Evolutionary conservation across 2,113 vertebrate genomes (phyloP), one percentile per base, ranked within the genome.

Genomic region (Otus sunia): DNA sequence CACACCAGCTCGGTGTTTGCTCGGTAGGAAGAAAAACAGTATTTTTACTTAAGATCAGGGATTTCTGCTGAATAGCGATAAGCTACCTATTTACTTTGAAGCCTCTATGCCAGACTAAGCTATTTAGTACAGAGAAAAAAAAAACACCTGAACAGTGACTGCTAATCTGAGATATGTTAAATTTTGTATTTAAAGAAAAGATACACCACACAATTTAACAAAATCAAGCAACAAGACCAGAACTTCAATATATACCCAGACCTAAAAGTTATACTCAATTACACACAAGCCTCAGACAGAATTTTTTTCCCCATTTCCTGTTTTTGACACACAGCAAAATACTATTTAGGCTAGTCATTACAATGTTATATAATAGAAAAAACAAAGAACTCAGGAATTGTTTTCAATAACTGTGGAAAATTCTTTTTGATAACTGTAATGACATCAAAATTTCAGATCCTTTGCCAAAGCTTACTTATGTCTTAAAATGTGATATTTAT

Each of bases 41-140:
- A 17, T 84, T 93, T 84, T 80, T 60, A 49, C 68, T 75, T 64
- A 88, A 96, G 88, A 87, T 11, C 56, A 66, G 79, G 86, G 83
- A 93, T 88, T 97, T 85, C 96, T 97, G 94, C 83, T 58, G 55
- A 87, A 32, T 22, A n/a, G 69, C 34, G 90, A 93, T 88, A 96
- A 94, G 75, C 69, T 66, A 85, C 91, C 80, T 86, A 71, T 63
- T 94, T 78, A 92, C 79, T 95, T 96, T 86, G 82, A 96, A 96
- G 80, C 82, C 49, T 92, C 63, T 47, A 8, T 3, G 47, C 91
- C 45, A 94, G 55, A 69, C 87, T 77, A 95, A 94, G 60, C 72
- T 82, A 80, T 94, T 82, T 92, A 73, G 71, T 37, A 59, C 43
- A 75, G 73, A 72, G 59, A 58, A 26, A n/a, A 37, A 15, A 30